Evolutionary conservation across 1,140 invertebrate genomes (phyloP), one percentile per base, ranked within the genome.

Genomic region (Telenomus remus): DNA sequence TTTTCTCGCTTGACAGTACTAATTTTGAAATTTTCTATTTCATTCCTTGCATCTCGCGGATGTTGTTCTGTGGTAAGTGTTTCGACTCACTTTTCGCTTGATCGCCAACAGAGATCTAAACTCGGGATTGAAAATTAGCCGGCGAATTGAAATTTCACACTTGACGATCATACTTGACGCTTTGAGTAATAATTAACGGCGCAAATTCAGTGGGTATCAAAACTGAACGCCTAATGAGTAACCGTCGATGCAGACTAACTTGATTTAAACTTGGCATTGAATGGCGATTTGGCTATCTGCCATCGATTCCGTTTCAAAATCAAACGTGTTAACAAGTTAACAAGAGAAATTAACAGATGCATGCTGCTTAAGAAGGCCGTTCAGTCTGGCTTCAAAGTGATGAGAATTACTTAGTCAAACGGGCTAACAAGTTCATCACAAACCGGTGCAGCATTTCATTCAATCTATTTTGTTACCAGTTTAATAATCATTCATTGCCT

Each of bases 281-380:
- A 65, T 50, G 44, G 35, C 48, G 15, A 66, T 71, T 80, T 77
- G 79, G 73, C 65, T 79, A 76, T 76, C 72, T 74, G 64, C 42
- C 65, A 51, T 74, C 64, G 56, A 68, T 70, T 47, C 44, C 63
- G 50, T 48, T 71, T 66, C 57, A 55, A 73, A 65, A 65, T 48
- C 53, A 49, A 77, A 77, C 48, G 66, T 71, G 53, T 74, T 79
- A 79, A 79, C 74, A 76, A 76, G 54, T 79, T 79, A 79, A 79
- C 74, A 78, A 74, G 70, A 77, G 59, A 81, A 81, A 82, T 84
- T 85, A 85, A 84, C 80, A 79, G 72, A 81, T 81, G 85, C 84
- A 86, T 85, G 84, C 60, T 73, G 78, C 78, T 80, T 83, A 72
- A 76, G 63, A 80, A 79, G 74, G 74, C 76, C 71, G 65, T 77